phyloP scores from a whole-genome alignment of 2,888 invertebrate genomes.

The Scrobipalpa atriplicella region DNA sequence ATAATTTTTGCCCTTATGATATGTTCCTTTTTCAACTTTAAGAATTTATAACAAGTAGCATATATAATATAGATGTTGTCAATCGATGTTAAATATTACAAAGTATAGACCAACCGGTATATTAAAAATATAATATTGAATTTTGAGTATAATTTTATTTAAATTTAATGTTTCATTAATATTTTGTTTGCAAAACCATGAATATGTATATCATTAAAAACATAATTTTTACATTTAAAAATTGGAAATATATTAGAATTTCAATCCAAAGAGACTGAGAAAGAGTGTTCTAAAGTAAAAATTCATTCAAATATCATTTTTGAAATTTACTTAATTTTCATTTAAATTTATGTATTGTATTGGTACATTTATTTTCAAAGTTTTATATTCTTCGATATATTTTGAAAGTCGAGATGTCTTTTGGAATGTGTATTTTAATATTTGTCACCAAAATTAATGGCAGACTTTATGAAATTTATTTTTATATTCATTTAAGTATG shows the following conservation, averaged over 20 bases:
- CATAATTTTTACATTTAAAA: slow-evolving; percentile 37
- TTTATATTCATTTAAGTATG: not conserved
- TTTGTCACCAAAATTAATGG: slow-evolving; percentile 9
- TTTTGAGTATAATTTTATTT: not conserved
- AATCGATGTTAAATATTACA: slow-evolving; percentile 62
- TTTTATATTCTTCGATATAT: slow-evolving; percentile 33
- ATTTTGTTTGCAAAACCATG: not conserved
- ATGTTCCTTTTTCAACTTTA: not conserved
- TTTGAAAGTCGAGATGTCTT: slow-evolving; percentile 29
- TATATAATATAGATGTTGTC: slow-evolving; percentile 64
- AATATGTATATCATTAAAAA: slow-evolving; percentile 19
- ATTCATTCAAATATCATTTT: slow-evolving; percentile 44
- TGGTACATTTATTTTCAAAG: slow-evolving; percentile 25
- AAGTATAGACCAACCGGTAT: slow-evolving; percentile 54
- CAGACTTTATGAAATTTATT: not conserved
- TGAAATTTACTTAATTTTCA: slow-evolving; percentile 33
- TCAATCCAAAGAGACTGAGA: slow-evolving; percentile 79
- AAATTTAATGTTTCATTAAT: not conserved
- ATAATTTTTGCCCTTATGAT: too few relatives aligned
- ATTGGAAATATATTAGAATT: slow-evolving; percentile 62
- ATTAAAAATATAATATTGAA: not conserved
- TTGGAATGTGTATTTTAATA: slow-evolving; percentile 27
- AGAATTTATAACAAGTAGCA: slow-evolving; percentile 15
- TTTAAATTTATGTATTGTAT: slow-evolving; percentile 38
- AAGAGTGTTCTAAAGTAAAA: slow-evolving; percentile 75